phyloP scores from a whole-genome alignment of 2,797 vertebrate genomes.

The Cyclura pinguis region DNA sequence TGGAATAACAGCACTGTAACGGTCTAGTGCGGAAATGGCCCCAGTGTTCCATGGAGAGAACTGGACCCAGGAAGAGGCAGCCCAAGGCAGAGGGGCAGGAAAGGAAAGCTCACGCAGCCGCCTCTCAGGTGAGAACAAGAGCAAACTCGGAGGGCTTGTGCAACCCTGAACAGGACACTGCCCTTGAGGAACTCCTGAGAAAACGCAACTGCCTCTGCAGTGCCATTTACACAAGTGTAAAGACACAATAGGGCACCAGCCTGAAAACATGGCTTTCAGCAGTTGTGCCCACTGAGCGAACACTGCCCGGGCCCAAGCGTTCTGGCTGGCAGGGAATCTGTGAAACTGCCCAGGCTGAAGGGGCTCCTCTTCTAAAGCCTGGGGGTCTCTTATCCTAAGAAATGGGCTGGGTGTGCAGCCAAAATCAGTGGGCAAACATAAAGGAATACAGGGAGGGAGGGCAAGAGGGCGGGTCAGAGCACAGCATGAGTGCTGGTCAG shows the following conservation, averaged over 20 bases:
- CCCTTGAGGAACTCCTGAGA: no score
- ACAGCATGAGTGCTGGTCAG: no score
- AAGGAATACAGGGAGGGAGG: neutral
- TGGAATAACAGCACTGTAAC: no score
- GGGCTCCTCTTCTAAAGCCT: neutral
- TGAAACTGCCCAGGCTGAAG: neutral
- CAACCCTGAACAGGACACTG: no score
- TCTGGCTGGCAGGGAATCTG: neutral
- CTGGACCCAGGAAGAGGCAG: accelerated
- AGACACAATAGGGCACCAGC: neutral
- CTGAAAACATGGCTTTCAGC: neutral
- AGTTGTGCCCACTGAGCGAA: neutral
- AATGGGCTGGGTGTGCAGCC: neutral
- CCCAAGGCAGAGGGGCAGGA: neutral
- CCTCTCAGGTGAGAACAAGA: neutral
- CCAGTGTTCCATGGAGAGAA: accelerated
- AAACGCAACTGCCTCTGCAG: no score
- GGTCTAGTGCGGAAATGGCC: no score
- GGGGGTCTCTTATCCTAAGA: neutral
- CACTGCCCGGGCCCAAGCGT: no score
- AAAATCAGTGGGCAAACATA: neutral
- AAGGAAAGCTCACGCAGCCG: neutral
- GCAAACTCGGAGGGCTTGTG: no score
- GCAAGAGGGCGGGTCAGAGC: neutral
- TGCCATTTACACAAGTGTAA: neutral